Evolutionary conservation across 2,797 vertebrate species (phyloP).

Genomic region (Sphaeramia orbicularis): DNA sequence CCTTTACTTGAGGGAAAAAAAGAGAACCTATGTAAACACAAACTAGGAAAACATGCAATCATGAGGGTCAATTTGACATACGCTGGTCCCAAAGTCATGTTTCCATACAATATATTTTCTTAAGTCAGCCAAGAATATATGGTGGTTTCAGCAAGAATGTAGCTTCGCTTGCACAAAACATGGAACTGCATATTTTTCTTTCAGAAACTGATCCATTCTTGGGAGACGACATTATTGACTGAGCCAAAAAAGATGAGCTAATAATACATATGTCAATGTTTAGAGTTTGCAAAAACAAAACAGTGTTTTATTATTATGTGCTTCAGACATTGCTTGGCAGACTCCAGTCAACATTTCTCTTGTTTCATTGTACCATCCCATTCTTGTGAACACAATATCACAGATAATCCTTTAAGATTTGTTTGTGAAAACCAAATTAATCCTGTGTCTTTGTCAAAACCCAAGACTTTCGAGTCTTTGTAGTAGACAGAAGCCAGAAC

Average conservation of each 20-base stretch:
- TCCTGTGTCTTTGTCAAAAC: conserved; percentile 41
- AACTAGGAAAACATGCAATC: conserved; percentile 19
- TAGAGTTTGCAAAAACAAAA: conserved; percentile 48
- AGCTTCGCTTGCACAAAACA: conserved; percentile 51
- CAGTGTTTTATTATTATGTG: conserved; percentile 29
- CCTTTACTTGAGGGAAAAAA: neutral
- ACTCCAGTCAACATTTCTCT: conserved; percentile 22
- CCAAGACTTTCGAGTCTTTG: conserved; percentile 3
- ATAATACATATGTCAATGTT: conserved; percentile 61
- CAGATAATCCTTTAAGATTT: conserved; percentile 38
- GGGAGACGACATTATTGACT: conserved; percentile 54
- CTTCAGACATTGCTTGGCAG: conserved; percentile 33
- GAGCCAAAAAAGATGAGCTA: conserved; percentile 57
- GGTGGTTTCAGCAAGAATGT: conserved; percentile 69
- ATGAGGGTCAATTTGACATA: conserved; percentile 36
- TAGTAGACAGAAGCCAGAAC: conserved; percentile 46
- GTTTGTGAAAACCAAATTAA: conserved; percentile 41
- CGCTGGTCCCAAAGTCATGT: conserved; percentile 43
- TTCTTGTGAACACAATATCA: conserved; percentile 45
- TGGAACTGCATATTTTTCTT: conserved; percentile 64
- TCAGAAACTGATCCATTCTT: conserved; percentile 44
- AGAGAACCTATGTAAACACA: conserved; percentile 35
- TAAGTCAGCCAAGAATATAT: conserved; percentile 44
- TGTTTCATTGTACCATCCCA: conserved; percentile 25
- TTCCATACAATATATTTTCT: conserved; percentile 51